Percentiles rank a stretch among this genome's conserved stretches.
These are phyloP conservation scores for Morinoia aosen DNA, from an alignment of 2,888 invertebrate species.

Conservation along the genomic window DNA sequence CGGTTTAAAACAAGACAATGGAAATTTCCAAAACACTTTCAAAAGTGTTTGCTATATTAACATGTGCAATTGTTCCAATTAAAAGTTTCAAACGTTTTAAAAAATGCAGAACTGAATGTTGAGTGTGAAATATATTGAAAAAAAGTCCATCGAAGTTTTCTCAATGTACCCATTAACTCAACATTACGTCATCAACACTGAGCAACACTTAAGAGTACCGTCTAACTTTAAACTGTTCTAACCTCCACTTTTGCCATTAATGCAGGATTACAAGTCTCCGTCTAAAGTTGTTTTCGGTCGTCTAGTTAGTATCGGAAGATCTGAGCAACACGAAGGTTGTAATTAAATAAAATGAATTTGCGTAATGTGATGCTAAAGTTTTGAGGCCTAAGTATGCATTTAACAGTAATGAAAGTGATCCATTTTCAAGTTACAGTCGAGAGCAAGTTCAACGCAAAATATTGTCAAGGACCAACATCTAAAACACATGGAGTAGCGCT, in stretches of 20 bases:
- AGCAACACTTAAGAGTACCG: neutral
- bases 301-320: neutral
- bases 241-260: neutral
- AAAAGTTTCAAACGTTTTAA: neutral
- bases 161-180: neutral
- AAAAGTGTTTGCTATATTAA: neutral
- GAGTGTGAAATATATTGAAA: neutral
- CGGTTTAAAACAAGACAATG: neutral
- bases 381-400: neutral
- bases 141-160: neutral
- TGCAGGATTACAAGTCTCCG: neutral
- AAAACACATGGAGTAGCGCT: neutral
- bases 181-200: neutral
- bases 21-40: neutral
- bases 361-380: neutral
- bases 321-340: neutral
- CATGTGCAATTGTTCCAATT: neutral
- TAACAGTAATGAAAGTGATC: neutral
- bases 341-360: neutral
- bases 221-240: neutral
- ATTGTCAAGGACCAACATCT: neutral
- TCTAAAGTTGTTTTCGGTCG: neutral
- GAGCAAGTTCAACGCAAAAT: neutral
- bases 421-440: neutral
- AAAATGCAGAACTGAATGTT: neutral